Evolutionary conservation across 2,888 invertebrate species (phyloP).

Genomic region (Hydraecia micacea): DNA sequence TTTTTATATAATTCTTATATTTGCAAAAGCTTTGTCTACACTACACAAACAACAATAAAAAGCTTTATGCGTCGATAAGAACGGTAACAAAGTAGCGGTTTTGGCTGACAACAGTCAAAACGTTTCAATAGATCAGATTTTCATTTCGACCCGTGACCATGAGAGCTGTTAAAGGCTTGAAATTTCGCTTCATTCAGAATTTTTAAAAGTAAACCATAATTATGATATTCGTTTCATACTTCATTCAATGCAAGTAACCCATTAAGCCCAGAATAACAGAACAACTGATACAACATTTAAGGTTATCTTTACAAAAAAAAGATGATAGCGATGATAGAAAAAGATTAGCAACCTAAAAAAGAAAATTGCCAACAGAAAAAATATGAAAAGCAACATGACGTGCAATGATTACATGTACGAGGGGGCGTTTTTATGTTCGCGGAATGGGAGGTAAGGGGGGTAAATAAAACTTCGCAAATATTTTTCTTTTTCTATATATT

Average conservation of each 20-base stretch:
- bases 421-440: too few species aligned
- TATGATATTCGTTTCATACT: neutral
- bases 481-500: too few species aligned
- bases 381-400: constrained; percentile 20
- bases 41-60: constrained; percentile 24
- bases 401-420: constrained; percentile 24
- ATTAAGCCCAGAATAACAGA: constrained; percentile 5
- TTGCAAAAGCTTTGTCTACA: constrained; percentile 2
- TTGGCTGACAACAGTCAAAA: constrained; percentile 17
- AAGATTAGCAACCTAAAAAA: constrained; percentile 36
- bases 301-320: constrained; percentile 54
- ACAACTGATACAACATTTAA: constrained; percentile 32
- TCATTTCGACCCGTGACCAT: constrained; percentile 8
- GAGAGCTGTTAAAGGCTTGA: neutral
- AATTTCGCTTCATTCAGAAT: neutral
- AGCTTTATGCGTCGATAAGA: constrained; percentile 23
- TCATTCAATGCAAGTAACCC: neutral
- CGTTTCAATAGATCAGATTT: neutral
- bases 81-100: constrained; percentile 29
- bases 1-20: constrained; percentile 5
- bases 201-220: neutral
- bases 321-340: constrained; percentile 31
- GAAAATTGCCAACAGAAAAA: constrained; percentile 20
- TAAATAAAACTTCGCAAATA: too few species aligned
- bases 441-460: too few species aligned